Conservation (phyloP, 2,888 invertebrate species). For the Mechanitis mazaeus region DNA sequence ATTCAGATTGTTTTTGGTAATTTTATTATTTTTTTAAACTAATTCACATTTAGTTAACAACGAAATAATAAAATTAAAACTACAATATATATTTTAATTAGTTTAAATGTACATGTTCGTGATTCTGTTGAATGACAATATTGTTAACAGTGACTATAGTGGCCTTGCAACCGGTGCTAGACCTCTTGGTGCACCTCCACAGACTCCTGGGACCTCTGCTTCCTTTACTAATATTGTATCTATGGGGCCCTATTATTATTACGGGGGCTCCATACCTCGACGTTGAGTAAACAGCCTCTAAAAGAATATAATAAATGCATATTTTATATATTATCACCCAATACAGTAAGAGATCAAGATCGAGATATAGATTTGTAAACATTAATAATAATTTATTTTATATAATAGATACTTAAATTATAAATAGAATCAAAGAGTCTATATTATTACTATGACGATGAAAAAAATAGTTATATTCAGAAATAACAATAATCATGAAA, state of each 20-base stretch:
- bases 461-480: too few species aligned
- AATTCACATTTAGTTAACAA: too few species aligned
- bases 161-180: constrained; percentile 32
- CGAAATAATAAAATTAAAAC: too few species aligned
- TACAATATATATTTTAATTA: too few species aligned
- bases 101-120: constrained; percentile 1
- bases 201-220: constrained; percentile 37
- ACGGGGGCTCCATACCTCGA: constrained; percentile 40
- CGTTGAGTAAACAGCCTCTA: constrained; percentile 17
- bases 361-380: too few species aligned
- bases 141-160: constrained; percentile 32
- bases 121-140: constrained; percentile 31
- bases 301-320: background rate
- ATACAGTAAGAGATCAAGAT: too few species aligned
- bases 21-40: background rate
- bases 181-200: constrained; percentile 47
- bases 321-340: too few species aligned
- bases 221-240: constrained; percentile 37
- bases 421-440: too few species aligned
- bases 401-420: too few species aligned
- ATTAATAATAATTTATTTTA: too few species aligned
- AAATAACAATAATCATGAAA: too few species aligned
- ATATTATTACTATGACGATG: too few species aligned
- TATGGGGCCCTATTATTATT: constrained; percentile 17
- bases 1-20: background rate